Conservation (phyloP, 2,113 vertebrate species). For the Ctenomys sociabilis region DNA sequence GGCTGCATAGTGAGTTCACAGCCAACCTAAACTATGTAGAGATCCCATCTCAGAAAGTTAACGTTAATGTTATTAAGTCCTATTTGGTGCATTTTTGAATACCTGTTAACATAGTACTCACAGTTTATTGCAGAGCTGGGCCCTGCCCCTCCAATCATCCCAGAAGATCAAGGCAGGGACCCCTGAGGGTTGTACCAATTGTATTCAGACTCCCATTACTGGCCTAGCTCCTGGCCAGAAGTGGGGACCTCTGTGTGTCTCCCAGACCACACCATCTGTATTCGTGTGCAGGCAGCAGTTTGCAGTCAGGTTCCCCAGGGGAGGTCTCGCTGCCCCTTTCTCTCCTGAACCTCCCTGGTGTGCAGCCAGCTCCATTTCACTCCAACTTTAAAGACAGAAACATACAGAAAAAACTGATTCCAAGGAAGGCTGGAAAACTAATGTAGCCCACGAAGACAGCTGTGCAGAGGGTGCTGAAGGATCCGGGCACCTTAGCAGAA, state of each 20-base stretch:
- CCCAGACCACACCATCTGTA: slow-evolving; percentile 39
- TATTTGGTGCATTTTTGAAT: background rate
- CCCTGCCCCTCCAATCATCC: background rate
- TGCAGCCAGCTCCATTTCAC: slow-evolving; percentile 70
- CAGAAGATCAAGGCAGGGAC: background rate
- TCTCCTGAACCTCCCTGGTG: slow-evolving; percentile 74
- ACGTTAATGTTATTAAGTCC: background rate
- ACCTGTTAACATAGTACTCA: background rate
- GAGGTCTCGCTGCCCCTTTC: slow-evolving; percentile 71
- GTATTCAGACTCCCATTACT: background rate
- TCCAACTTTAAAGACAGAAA: slow-evolving; percentile 72
- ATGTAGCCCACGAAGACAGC: slow-evolving; percentile 54
- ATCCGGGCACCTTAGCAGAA: background rate
- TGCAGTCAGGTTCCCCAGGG: slow-evolving; percentile 67
- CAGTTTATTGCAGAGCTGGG: background rate
- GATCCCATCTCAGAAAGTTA: background rate
- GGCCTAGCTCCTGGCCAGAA: background rate
- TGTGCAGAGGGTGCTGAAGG: background rate
- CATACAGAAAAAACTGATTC: slow-evolving; percentile 60
- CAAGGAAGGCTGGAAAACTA: slow-evolving; percentile 71
- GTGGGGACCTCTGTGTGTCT: background rate
- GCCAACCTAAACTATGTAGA: background rate
- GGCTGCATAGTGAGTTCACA: background rate
- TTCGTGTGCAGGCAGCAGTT: slow-evolving; percentile 13
- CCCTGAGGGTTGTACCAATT: background rate